Evolutionary conservation across 1,140 invertebrate species (phyloP), one percentile per base, ranked within the genome.

Genomic region (Drosophila repleta): DNA sequence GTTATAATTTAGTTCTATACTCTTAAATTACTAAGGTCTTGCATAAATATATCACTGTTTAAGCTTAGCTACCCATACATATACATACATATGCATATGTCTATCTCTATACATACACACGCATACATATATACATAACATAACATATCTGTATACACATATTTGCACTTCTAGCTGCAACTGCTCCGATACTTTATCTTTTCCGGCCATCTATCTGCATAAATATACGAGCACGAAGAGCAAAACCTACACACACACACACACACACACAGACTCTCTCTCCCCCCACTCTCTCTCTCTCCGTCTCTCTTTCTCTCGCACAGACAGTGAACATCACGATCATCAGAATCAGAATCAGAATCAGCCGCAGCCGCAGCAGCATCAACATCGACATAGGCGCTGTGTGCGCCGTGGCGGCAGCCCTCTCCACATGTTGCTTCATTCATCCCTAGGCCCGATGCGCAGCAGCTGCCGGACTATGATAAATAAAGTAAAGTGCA

Each of bases 401-500:
- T n/a, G 4, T 15, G 39, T n/a, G 4, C 10, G 39, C 39, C 18
- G 32, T 35, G 32, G 32, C 32, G 32, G 32, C 32, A 35, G 32
- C 70, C 70, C 77, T 62, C 82, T 88, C 83, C 82, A 88, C 78
- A 87, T 83, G 83, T 79, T 88, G 83, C 82, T 87, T 88, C 82
- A 87, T 87, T 87, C 82, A 87, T 87, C 63, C 77, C 48, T 68
- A 85, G 71, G 37, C 55, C 37, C 18, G 66, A 74, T 63, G 58
- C 45, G 39, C 70, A 62, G 63, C 74, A 73, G 69, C 78, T 74
- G 79, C 82, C 76, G 76, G 75, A 76, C 72, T 89, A 83, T 87
- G 83, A 88, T 88, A 88, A 88, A 88, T 88, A 88, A 88, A 87
- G 79, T 87, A 87, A 87, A 89, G 83, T 88, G 83, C 83, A 88